Conservation (phyloP, 2,888 invertebrate genomes). For the Harpagoxenus sublaevis region DNA sequence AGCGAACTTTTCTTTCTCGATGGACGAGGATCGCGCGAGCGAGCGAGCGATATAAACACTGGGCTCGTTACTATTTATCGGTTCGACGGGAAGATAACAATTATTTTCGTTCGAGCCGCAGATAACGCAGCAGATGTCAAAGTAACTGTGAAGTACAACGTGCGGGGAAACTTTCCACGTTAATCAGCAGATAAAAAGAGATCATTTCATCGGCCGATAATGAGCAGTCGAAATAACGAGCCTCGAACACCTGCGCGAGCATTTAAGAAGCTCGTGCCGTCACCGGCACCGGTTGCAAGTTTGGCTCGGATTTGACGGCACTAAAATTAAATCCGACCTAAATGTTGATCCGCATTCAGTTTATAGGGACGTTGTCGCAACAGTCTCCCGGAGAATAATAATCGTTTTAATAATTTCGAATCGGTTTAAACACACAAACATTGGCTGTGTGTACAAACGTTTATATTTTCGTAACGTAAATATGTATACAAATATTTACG, state of each 20-base stretch:
- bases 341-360: slow-evolving; percentile 28
- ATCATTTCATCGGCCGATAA: background rate
- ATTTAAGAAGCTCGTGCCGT: background rate
- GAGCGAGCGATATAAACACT: background rate
- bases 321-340: slow-evolving; percentile 64
- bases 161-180: slow-evolving; percentile 14
- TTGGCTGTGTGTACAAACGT: background rate
- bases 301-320: slow-evolving; percentile 60
- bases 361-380: background rate
- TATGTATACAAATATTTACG: background rate
- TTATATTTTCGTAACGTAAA: background rate
- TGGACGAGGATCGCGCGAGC: background rate
- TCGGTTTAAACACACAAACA: background rate
- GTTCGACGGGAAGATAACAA: slow-evolving; percentile 46
- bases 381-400: too few species aligned
- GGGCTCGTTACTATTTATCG: slow-evolving; percentile 43
- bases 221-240: background rate
- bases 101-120: slow-evolving; percentile 51
- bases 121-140: slow-evolving; percentile 39
- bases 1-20: background rate
- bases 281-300: slow-evolving; percentile 1
- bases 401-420: background rate
- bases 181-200: background rate
- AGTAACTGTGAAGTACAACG: background rate
- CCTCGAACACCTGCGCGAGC: too few species aligned